Conservation (phyloP, 2,888 invertebrate species). For the Torymus texanus region DNA sequence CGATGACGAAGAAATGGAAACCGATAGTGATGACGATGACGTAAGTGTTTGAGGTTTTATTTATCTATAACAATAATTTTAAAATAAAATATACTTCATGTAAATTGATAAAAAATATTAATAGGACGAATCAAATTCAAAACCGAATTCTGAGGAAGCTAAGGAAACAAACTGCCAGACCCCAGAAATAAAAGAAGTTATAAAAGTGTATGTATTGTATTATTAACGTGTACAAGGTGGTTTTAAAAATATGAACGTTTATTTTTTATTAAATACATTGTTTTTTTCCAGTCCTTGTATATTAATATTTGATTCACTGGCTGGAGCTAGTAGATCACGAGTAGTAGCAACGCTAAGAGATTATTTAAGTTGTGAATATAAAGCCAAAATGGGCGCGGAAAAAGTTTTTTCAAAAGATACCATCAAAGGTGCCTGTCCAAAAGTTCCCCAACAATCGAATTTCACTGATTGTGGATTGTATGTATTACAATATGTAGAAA, state of each 20-base stretch:
- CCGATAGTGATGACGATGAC: slow-evolving; percentile 75
- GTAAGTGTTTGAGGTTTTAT: slow-evolving; percentile 57
- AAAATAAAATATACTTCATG: background rate
- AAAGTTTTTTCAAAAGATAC: slow-evolving; percentile 87
- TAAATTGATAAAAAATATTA: background rate
- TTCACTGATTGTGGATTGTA: slow-evolving; percentile 98
- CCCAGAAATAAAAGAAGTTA: slow-evolving; percentile 40
- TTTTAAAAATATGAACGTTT: background rate
- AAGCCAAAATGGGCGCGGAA: slow-evolving; percentile 82
- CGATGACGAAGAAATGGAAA: slow-evolving; percentile 83
- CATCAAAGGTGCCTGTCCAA: slow-evolving; percentile 90
- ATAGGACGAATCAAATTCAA: slow-evolving; percentile 42
- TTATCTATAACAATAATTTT: background rate
- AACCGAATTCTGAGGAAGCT: slow-evolving; percentile 24
- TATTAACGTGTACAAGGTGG: background rate
- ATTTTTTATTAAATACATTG: slow-evolving; percentile 51
- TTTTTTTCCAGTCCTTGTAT: slow-evolving; percentile 88
- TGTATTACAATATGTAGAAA: slow-evolving; percentile 96
- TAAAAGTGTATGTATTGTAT: slow-evolving; percentile 50
- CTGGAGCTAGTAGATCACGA: slow-evolving; percentile 85
- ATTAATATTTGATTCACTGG: slow-evolving; percentile 95
- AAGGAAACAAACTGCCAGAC: slow-evolving; percentile 13
- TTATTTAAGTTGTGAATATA: slow-evolving; percentile 91
- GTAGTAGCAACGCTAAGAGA: slow-evolving; percentile 94
- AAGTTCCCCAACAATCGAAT: slow-evolving; percentile 98